Conservation (phyloP, 2,113 vertebrate species). For the Lates calcarifer region DNA sequence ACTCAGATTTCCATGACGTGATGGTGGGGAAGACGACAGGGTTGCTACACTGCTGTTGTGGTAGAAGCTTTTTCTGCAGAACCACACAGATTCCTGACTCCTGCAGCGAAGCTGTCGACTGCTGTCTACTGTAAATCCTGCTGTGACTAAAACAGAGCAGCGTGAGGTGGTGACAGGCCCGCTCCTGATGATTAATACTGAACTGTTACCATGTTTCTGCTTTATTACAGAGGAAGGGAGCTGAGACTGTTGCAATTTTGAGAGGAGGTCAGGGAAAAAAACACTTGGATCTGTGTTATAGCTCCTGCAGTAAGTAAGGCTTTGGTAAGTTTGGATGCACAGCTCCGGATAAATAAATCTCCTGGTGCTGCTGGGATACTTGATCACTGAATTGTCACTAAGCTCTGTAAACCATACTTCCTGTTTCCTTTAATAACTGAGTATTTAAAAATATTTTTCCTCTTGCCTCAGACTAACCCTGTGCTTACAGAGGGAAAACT, state of each 20-base stretch:
- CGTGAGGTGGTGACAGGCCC: neutral
- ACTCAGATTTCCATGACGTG: conserved; percentile 75
- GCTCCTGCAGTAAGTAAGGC: neutral
- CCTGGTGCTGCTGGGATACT: neutral
- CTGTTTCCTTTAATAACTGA: neutral
- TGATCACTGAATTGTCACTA: neutral
- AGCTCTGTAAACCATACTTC: neutral
- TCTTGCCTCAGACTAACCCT: neutral
- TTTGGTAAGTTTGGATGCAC: too few relatives aligned
- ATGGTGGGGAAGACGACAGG: conserved; percentile 64
- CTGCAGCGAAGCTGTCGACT: conserved; percentile 29
- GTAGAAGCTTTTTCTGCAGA: conserved; percentile 42
- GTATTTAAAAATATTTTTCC: neutral
- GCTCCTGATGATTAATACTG: neutral
- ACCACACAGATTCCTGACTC: conserved; percentile 53
- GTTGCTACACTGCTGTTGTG: conserved; percentile 55
- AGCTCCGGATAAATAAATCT: neutral
- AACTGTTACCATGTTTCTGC: neutral
- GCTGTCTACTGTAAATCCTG: conserved; percentile 32
- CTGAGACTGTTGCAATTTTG: neutral
- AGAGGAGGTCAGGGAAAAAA: neutral
- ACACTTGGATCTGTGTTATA: neutral
- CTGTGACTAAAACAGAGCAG: neutral
- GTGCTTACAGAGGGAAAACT: neutral
- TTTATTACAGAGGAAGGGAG: neutral